Evolutionary conservation across 2,797 vertebrate genomes (phyloP).

Genomic region (Pteropus rufus): DNA sequence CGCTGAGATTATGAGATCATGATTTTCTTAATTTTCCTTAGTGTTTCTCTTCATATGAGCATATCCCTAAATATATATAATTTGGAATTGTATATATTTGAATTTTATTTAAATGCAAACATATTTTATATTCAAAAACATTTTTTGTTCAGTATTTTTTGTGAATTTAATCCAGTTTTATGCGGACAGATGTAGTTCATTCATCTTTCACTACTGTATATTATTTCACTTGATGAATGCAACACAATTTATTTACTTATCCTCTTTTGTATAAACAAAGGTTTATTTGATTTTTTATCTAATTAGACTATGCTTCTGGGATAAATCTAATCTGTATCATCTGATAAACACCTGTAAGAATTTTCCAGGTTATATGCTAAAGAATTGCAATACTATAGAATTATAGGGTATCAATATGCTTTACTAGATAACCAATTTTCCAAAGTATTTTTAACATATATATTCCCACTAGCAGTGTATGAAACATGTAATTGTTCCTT

Average conservation of each 20-base stretch:
- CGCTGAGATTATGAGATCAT: background rate
- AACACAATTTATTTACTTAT: background rate
- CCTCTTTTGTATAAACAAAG: background rate
- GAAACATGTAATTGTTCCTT: background rate
- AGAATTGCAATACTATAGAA: background rate
- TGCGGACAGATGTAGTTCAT: background rate
- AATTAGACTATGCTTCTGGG: background rate
- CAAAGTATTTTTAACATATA: background rate
- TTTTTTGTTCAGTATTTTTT: background rate
- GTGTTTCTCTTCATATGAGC: background rate
- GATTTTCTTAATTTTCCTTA: background rate
- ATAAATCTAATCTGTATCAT: background rate
- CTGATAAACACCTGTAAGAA: background rate
- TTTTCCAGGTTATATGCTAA: background rate
- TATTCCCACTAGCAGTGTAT: background rate
- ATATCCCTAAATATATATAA: background rate
- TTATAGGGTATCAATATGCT: background rate
- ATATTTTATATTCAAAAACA: background rate
- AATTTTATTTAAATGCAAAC: background rate
- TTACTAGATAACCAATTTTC: background rate
- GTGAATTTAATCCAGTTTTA: background rate
- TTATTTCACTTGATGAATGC: background rate
- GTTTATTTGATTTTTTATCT: background rate
- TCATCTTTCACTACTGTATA: background rate
- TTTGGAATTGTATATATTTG: background rate